Evolutionary conservation across 2,888 invertebrate species (phyloP).

Genomic region (Willowsia nigromaculata): DNA sequence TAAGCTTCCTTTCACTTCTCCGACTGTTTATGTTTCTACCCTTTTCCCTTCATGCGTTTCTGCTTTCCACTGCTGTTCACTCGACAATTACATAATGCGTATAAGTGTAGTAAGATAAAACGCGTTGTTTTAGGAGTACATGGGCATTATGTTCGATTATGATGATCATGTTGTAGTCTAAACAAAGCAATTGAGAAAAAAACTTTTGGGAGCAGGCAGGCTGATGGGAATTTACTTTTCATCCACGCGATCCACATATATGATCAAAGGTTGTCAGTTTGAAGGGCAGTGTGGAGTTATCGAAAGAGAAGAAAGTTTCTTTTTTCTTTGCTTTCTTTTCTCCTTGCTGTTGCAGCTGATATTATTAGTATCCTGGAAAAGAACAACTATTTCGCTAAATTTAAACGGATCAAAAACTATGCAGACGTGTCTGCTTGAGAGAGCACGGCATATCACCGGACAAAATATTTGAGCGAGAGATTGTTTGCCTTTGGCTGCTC

Average conservation of each 20-base stretch:
- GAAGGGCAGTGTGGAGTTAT: neutral
- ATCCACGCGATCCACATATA: neutral
- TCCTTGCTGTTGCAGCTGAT: neutral
- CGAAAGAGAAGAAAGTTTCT: neutral
- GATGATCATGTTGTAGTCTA: neutral
- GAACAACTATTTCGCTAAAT: slow-evolving; percentile 19
- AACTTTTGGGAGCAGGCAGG: no score
- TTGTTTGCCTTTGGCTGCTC: neutral
- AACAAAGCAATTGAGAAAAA: neutral
- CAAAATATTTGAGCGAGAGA: neutral
- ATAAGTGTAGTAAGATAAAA: neutral
- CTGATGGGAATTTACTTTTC: neutral
- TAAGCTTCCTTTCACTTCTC: neutral
- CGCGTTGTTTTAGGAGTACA: neutral
- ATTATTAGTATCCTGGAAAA: neutral
- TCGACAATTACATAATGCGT: neutral
- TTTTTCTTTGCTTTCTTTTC: neutral
- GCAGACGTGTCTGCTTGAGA: neutral
- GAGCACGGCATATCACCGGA: no score
- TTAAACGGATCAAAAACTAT: slow-evolving; percentile 11
- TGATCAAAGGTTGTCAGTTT: slow-evolving; percentile 5
- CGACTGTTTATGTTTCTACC: neutral
- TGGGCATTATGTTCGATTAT: neutral
- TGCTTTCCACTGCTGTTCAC: neutral
- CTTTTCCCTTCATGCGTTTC: neutral